Evolutionary conservation across 1,140 invertebrate species (phyloP), one percentile per base, ranked within the genome.

Genomic region (Phocides pigmalion): DNA sequence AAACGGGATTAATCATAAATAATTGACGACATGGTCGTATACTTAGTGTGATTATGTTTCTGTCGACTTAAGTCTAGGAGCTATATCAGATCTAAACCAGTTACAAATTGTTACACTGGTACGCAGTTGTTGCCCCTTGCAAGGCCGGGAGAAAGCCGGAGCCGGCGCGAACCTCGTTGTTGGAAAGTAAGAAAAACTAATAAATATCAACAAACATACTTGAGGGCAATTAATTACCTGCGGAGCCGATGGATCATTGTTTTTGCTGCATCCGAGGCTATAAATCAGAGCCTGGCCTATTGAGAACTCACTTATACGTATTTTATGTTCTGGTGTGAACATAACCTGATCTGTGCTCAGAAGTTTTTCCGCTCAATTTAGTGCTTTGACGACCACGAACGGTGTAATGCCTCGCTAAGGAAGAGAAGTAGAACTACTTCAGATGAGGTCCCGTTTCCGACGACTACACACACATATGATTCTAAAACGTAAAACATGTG

Each of bases 151-250:
- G 54, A 58, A 58, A 58, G 54, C 39, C 39, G 41, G 39, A 17
- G 19, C 37, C 53, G 15, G 15, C 14, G 0, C 53, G n/a, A 17
- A 28, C 50, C 28, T 56, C 44, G 53, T 58, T 42, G 12, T 56
- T 32, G 51, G 41, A 42, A 46, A 46, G 39, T 17, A 16, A 44
- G 54, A 58, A 58, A 44, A 58, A 44, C 54, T 32, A 17, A 58
- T 44, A 58, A 58, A 58, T 58, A 25, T 19, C 54, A 19, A 58
- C 39, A 58, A 58, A 58, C 54, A 58, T 42, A 58, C 54, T 58
- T 22, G 54, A 15, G 39, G 12, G 20, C 53, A 42, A 56, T 56
- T 56, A 56, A 56, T 44, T 56, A 25, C 39, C n/a, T 9, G 20
- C 15, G 11, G 53, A n/a, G 8, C 4, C 53, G 53, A 56, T 56